A percentile compares a stretch with the other conserved stretches of the same genome.
These are phyloP conservation scores for Apeira syringaria DNA, from an alignment of 2,888 invertebrate species.

Conservation along the genomic window DNA sequence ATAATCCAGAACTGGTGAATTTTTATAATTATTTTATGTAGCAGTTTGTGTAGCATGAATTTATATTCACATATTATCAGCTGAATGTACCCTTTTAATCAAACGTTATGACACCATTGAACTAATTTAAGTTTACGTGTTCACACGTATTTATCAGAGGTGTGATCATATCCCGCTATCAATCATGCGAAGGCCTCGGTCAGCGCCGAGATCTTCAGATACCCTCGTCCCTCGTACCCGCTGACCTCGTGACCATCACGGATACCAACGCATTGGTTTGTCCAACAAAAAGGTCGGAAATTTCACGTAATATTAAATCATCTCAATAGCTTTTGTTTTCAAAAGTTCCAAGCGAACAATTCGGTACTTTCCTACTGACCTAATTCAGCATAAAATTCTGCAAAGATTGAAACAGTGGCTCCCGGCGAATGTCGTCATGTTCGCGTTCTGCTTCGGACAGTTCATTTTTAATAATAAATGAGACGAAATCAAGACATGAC, in stretches of 20 bases:
- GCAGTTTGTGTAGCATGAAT: no score
- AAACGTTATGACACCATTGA: background rate
- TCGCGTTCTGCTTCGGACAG: slow-evolving; percentile 78
- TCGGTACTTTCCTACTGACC: slow-evolving; percentile 46
- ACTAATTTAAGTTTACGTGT: slow-evolving; percentile 41
- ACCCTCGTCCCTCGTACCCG: slow-evolving; percentile 39
- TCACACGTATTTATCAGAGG: slow-evolving; percentile 41
- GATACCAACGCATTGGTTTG: slow-evolving; percentile 28
- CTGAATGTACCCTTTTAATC: no score
- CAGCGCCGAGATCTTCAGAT: slow-evolving; percentile 58
- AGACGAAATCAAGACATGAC: slow-evolving; percentile 84
- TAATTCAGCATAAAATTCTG: slow-evolving; percentile 79
- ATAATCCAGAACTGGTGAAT: no score
- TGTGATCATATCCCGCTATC: slow-evolving; percentile 48
- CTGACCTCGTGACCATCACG: slow-evolving; percentile 52
- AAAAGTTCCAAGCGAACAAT: slow-evolving; percentile 39
- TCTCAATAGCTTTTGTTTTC: slow-evolving; percentile 34
- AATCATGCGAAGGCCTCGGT: slow-evolving; percentile 58
- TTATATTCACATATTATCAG: no score
- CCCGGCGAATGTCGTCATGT: slow-evolving; percentile 63
- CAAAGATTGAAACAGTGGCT: slow-evolving; percentile 79
- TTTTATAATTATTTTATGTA: no score
- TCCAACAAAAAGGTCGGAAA: slow-evolving; percentile 34
- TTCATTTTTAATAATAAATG: slow-evolving; percentile 85
- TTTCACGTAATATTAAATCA: slow-evolving; percentile 34